These are phyloP conservation scores for Hermodice carunculata DNA, from an alignment of 2,888 invertebrate genomes.

Conservation along the genomic window DNA sequence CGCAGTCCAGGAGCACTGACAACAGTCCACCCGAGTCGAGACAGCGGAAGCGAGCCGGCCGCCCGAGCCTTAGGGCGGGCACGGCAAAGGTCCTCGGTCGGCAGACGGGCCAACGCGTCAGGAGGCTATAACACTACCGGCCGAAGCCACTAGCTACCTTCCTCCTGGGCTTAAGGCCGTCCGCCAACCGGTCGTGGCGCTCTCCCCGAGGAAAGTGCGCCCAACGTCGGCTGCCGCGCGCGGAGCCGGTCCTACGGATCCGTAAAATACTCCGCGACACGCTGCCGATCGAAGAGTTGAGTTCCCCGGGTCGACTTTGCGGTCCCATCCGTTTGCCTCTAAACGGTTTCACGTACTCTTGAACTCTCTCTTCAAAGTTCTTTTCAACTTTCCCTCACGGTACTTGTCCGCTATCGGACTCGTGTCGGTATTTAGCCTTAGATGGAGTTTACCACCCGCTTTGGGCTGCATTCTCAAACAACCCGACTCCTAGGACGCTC, in stretches of 20 bases:
- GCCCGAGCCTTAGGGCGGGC: too few relatives aligned
- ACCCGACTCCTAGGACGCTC: slow-evolving; percentile 73
- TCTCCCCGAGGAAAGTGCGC: slow-evolving; percentile 26
- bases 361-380: slow-evolving; percentile 78
- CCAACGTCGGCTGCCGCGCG: slow-evolving; percentile 3
- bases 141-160: too few relatives aligned
- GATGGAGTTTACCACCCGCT: slow-evolving; percentile 76
- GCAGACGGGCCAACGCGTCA: too few relatives aligned
- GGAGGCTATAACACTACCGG: too few relatives aligned
- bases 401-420: slow-evolving; percentile 79
- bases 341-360: slow-evolving; percentile 74
- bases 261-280: background rate
- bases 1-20: too few relatives aligned
- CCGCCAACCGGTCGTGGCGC: too few relatives aligned
- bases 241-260: too few relatives aligned
- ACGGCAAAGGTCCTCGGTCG: too few relatives aligned
- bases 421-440: slow-evolving; percentile 76
- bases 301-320: background rate
- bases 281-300: background rate
- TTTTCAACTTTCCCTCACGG: slow-evolving; percentile 78
- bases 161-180: too few relatives aligned
- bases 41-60: too few relatives aligned
- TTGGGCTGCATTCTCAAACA: slow-evolving; percentile 77
- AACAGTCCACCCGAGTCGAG: too few relatives aligned
- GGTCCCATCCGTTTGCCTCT: slow-evolving; percentile 24